Percentiles rank a stretch among this genome's conserved stretches.
Evolutionary conservation across 92 coral and sea anemone species (phyloP).

Genomic region (Paramuricea clavata): DNA sequence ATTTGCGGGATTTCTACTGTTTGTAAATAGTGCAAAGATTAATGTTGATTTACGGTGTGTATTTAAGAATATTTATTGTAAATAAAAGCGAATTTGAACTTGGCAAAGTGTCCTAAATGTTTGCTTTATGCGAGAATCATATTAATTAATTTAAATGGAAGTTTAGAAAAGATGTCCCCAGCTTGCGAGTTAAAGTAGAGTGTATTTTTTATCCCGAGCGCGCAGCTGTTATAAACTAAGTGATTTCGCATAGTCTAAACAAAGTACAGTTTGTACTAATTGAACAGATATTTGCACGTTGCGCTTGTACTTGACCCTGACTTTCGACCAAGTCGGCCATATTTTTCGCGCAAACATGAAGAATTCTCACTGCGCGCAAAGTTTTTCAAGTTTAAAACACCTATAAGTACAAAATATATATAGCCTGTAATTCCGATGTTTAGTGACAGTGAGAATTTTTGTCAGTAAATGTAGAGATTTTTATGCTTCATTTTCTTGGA

Average conservation of each 20-base stretch:
- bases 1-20: conserved; percentile 1
- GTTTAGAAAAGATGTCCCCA: background rate
- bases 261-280: conserved; percentile 1
- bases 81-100: background rate
- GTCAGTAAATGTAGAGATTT: too few species aligned
- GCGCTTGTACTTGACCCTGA: background rate
- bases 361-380: background rate
- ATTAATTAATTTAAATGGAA: background rate
- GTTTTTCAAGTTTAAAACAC: background rate
- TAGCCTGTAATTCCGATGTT: too few species aligned
- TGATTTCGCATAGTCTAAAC: conserved; percentile 23
- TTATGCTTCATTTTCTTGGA: too few species aligned
- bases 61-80: conserved; percentile 13
- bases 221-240: conserved; percentile 19
- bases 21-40: conserved; percentile 16
- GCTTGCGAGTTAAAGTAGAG: background rate
- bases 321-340: background rate
- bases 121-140: background rate
- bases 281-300: conserved; percentile 21
- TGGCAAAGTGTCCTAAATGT: background rate
- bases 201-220: background rate
- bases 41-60: background rate
- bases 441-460: background rate
- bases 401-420: too few species aligned
- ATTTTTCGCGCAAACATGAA: background rate